Evolutionary conservation across 2,113 vertebrate species (phyloP), one percentile per base, ranked within the genome.

Genomic region (Synodontis membranacea): DNA sequence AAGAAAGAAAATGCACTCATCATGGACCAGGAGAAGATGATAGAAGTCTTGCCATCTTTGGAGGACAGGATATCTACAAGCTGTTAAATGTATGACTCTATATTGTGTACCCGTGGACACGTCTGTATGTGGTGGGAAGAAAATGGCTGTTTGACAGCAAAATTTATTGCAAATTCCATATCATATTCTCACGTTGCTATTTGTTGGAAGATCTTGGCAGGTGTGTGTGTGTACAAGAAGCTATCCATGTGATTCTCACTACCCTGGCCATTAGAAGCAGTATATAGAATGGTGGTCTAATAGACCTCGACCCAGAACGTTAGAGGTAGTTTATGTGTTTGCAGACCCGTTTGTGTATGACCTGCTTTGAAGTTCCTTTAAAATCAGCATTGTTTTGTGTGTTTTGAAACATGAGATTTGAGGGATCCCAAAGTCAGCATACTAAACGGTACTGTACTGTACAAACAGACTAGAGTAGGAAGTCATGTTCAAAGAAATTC

Each of bases 401-500:
- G 9, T 76, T 68, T n/a, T 44, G 66, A 39, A 19, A 68, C 5
- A 10, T 48, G 64, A 52, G 46, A 83, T 48, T 50, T 66, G n/a
- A 52, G 76, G 8, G 4, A 50, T 68, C 34, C n/a, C 60, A 42
- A 54, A 79, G 39, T 62, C 44, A 79, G 17, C 34, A 56, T 31
- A 42, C 19, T 37, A 37, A 66, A 37, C n/a, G 39, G 19, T 23
- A 66, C 42, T 28, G 62, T 62, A 31, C 37, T n/a, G 17, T 37
- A 54, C 46, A 68, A 80, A 80, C 34, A 54, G 50, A 21, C 46
- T 21, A n/a, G n/a, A 54, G 70, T 44, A 48, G 39, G 75, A 74
- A 84, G 82, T 37, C 39, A n/a, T 37, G 68, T 54, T 83, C 66
- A 83, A 70, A 85, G 60, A 79, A 86, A 70, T 54, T 68, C 62